Percentiles rank a stretch among this genome's conserved stretches.
These are phyloP conservation scores for Mythimna pallens DNA, from an alignment of 2,888 invertebrate species.

Conservation along the genomic window DNA sequence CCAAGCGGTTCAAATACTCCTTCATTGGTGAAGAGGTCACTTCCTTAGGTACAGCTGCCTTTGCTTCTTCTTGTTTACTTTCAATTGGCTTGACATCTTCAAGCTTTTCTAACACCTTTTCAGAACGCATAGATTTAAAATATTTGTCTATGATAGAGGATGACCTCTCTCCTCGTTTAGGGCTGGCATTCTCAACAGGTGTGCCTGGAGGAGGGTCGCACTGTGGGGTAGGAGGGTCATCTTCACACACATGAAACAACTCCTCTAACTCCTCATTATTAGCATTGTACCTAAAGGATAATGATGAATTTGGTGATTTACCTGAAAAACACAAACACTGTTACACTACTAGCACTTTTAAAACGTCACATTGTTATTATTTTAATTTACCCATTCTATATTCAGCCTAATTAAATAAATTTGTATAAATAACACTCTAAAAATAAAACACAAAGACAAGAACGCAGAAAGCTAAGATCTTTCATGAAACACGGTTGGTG, in stretches of 20 bases:
- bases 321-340: constrained; percentile 73
- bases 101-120: constrained; percentile 79
- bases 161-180: constrained; percentile 85
- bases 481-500: constrained; percentile 56
- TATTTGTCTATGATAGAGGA: constrained; percentile 88
- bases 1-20: constrained; percentile 90
- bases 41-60: constrained; percentile 77
- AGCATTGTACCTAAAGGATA: constrained; percentile 94
- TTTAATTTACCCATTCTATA: constrained; percentile 51
- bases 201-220: constrained; percentile 80
- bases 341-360: constrained; percentile 17
- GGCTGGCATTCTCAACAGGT: constrained; percentile 83
- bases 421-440: constrained; percentile 22
- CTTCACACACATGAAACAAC: constrained; percentile 91
- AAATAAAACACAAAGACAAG: constrained; percentile 56
- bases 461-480: constrained; percentile 49
- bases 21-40: constrained; percentile 89
- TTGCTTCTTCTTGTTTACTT: constrained; percentile 77
- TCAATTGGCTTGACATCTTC: constrained; percentile 78
- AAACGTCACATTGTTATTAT: constrained; percentile 10
- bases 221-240: constrained; percentile 88
- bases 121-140: constrained; percentile 85
- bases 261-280: constrained; percentile 94
- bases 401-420: constrained; percentile 22
- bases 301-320: constrained; percentile 86